Evolutionary conservation across 2,888 invertebrate genomes (phyloP).

Genomic region (Ceriagrion tenellum): DNA sequence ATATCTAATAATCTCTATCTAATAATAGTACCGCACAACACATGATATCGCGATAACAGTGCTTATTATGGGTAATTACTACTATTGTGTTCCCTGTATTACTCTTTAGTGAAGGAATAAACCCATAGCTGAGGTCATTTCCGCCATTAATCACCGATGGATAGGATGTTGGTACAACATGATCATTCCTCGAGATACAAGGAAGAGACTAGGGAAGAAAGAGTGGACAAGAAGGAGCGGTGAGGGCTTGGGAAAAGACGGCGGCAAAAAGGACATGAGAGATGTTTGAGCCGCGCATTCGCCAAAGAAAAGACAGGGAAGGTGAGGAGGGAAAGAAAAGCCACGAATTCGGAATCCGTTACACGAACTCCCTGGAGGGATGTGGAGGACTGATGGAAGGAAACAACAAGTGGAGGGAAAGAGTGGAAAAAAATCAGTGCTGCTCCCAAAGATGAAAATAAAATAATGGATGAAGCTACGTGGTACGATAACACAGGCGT

Average conservation of each 20-base stretch:
- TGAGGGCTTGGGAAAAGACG: too few species aligned
- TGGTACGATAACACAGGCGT: background rate
- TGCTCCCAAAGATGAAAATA: background rate
- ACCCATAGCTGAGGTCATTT: too few species aligned
- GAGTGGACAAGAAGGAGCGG: background rate
- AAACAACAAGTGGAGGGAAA: background rate
- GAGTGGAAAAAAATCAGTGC: background rate
- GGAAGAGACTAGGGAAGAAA: background rate
- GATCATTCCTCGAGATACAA: background rate
- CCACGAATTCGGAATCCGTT: constrained; percentile 38
- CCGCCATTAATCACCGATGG: too few species aligned
- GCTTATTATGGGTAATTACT: too few species aligned
- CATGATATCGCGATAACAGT: too few species aligned
- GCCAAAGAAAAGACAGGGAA: background rate
- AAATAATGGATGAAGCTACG: background rate
- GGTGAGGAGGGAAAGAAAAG: background rate
- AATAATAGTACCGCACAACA: too few species aligned
- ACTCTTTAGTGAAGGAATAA: too few species aligned
- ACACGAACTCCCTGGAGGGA: background rate
- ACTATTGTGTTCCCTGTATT: too few species aligned
- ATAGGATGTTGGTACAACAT: too few species aligned
- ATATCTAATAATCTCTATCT: too few species aligned
- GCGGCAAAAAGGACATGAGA: background rate
- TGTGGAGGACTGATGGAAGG: background rate
- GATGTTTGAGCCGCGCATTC: background rate